Base-by-base conservation (phyloP, 2,113 vertebrate genomes). In the Taurulus bubalis region DNA sequence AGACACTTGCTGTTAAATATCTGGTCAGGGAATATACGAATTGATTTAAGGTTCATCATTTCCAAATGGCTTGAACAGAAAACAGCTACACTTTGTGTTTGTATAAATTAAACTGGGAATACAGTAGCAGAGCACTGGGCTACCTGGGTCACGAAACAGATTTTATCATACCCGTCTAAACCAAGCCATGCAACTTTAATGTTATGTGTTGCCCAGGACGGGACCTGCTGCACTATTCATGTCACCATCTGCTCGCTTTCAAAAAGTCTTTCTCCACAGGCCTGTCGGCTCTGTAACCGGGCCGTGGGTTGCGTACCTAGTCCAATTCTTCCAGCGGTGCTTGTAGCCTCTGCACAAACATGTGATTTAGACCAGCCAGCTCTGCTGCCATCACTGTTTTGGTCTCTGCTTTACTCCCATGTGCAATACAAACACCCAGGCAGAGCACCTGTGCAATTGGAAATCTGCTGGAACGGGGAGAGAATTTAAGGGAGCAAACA, bases 221-320 rank as follows among this genome's bases (percentile, higher is more conserved):
- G 82, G 82, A 87, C 78, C 87, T 87, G 74, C 89, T 93, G 91
- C 92, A 94, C 90, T 92, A 93, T 93, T 95, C 91, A 94, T 94
- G 93, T 85, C 71, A 83, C 94, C 93, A 94, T 94, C 94, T 95
- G 94, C 87, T 94, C 58, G 85, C 87, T 83, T 90, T 93, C 89
- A 80, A 40, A 79, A 64, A 82, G 82, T 71, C 86, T 85, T 82
- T 71, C 83, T 90, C 83, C 68, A 86, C 83, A 67, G 79, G 85
- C 85, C 81, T 55, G 68, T 77, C 77, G 74, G 82, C 66, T 90
- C 77, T 91, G 90, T 87, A 92, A 82, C n/a, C 68, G 49, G 77
- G 80, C 79, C 4, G 53, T 30, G 71, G 71, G 79, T 47, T 56
- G 59, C 24, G 9, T 71, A 80, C 65, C 75, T 22, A 68, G 83